Conservation (phyloP, 2,888 invertebrate species). For the Ctena decussata region DNA sequence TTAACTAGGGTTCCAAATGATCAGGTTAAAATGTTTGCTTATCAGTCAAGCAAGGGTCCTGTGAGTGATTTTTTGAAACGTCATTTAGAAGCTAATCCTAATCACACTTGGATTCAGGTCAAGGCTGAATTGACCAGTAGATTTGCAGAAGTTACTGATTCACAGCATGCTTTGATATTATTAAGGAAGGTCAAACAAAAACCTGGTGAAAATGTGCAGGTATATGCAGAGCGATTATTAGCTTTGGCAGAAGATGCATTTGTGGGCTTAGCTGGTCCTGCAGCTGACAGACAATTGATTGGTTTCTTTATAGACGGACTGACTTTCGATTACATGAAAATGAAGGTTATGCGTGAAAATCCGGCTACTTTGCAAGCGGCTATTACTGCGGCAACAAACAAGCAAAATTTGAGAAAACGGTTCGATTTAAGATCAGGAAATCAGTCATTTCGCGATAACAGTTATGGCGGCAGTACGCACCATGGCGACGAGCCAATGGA, state of each 20-base stretch:
- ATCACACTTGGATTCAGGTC: background rate
- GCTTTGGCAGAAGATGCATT: slow-evolving; percentile 11
- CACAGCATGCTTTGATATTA: background rate
- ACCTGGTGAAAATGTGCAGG: background rate
- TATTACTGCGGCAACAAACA: background rate
- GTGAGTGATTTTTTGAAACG: background rate
- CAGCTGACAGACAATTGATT: slow-evolving; percentile 22
- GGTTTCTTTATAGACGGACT: slow-evolving; percentile 44
- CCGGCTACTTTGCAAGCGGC: slow-evolving; percentile 17
- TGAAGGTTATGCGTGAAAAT: slow-evolving; percentile 37
- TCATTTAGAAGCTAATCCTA: background rate
- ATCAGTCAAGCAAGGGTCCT: background rate
- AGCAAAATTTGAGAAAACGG: slow-evolving; percentile 36
- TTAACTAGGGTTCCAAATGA: background rate
- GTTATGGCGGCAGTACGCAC: background rate
- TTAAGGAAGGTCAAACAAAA: slow-evolving; percentile 5
- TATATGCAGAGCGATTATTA: slow-evolving; percentile 13
- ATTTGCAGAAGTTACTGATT: slow-evolving; percentile 11
- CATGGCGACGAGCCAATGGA: slow-evolving; percentile 31
- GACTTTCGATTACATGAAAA: slow-evolving; percentile 29
- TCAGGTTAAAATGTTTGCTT: background rate
- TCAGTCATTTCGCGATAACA: background rate
- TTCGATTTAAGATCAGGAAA: no score
- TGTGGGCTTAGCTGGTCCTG: background rate
- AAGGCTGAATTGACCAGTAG: background rate